Evolutionary conservation across 2,797 vertebrate species (phyloP).

Genomic region (Tapirus indicus): DNA sequence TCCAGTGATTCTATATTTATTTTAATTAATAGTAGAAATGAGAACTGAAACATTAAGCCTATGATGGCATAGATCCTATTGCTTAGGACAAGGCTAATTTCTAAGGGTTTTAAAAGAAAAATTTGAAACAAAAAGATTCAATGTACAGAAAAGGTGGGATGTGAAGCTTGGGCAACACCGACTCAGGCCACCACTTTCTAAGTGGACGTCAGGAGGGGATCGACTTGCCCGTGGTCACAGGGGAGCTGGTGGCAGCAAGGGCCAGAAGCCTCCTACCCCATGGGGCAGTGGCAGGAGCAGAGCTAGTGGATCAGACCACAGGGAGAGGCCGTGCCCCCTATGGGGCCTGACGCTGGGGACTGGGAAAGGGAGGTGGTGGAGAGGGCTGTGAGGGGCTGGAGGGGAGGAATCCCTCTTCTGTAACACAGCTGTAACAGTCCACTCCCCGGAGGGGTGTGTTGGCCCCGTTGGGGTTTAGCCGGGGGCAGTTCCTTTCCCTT

Average conservation of each 20-base stretch:
- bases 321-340: background rate
- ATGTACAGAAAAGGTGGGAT: background rate
- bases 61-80: background rate
- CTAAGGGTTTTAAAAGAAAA: background rate
- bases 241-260: background rate
- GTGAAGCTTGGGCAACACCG: background rate
- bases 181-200: background rate
- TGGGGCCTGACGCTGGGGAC: background rate
- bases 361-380: background rate
- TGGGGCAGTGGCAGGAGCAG: background rate
- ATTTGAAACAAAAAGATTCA: background rate
- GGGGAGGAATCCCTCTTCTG: background rate
- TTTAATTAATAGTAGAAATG: conserved; percentile 1
- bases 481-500: background rate
- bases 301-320: background rate
- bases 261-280: background rate
- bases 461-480: background rate
- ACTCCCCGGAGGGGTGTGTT: background rate
- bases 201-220: background rate
- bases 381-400: rapidly evolving
- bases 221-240: background rate
- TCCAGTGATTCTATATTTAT: background rate
- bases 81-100: background rate
- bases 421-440: rapidly evolving
- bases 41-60: background rate